These are phyloP conservation scores for Machimus rusticus DNA, from an alignment of 2,888 invertebrate genomes.

Conservation along the genomic window DNA sequence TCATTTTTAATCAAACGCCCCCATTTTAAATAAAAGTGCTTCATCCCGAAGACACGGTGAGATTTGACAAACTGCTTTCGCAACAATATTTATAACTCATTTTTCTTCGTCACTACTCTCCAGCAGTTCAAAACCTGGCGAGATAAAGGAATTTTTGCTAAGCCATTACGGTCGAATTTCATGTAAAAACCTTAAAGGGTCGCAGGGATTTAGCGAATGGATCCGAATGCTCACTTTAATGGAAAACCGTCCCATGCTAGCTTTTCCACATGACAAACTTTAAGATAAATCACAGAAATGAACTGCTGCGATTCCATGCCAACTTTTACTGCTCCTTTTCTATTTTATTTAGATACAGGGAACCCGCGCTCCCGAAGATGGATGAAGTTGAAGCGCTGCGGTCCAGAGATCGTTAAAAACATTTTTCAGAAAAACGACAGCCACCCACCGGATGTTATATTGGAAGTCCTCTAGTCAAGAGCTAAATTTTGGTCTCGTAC, in stretches of 20 bases:
- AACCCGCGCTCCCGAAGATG: neutral
- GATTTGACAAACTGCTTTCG: neutral
- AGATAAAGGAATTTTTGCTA: neutral
- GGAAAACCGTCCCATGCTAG: neutral
- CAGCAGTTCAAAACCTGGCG: neutral
- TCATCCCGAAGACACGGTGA: neutral
- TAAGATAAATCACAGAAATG: slow-evolving; percentile 7
- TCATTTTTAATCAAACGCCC: neutral
- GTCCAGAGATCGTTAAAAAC: neutral
- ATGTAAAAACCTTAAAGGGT: neutral
- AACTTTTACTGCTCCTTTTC: neutral
- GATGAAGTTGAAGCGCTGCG: neutral
- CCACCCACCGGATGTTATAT: neutral
- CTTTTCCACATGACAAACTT: slow-evolving; percentile 10
- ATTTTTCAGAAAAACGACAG: neutral
- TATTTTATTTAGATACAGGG: neutral
- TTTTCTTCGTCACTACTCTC: neutral
- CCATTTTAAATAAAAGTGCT: neutral
- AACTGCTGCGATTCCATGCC: neutral
- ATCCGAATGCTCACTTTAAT: neutral
- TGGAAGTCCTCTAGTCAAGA: neutral
- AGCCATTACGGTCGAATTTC: neutral
- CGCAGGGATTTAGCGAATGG: neutral
- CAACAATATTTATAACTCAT: neutral
- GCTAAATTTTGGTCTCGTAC: neutral